These are phyloP conservation scores for Erannis defoliaria DNA, from an alignment of 2,888 invertebrate genomes.

Conservation along the genomic window DNA sequence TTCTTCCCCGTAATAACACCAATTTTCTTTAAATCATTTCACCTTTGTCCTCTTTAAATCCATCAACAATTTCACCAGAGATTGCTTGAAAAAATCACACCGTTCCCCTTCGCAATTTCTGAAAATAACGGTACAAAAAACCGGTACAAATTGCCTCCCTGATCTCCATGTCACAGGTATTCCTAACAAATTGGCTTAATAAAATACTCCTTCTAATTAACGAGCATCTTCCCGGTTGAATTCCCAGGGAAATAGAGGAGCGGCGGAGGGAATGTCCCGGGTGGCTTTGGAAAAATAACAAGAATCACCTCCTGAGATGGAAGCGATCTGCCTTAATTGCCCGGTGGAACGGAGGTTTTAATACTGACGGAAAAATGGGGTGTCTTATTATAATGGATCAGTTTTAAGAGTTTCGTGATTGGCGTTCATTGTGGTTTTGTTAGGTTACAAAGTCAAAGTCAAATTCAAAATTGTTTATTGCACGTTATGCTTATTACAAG, in stretches of 20 bases:
- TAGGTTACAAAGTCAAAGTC: not conserved
- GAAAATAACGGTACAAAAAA: constrained; percentile 50
- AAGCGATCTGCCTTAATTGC: constrained; percentile 77
- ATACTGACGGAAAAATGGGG: constrained; percentile 37
- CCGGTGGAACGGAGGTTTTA: constrained; percentile 44
- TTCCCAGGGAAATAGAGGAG: constrained; percentile 43
- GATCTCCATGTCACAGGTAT: constrained; percentile 66
- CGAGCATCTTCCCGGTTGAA: constrained; percentile 55
- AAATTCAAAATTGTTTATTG: too few species aligned
- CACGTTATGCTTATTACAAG: too few species aligned
- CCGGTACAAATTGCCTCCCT: constrained; percentile 47
- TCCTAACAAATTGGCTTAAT: constrained; percentile 82
- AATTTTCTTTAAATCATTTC: constrained; percentile 7
- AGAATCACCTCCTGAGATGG: constrained; percentile 77
- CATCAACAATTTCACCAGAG: constrained; percentile 42
- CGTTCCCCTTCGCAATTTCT: constrained; percentile 48
- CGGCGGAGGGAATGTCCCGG: constrained; percentile 46
- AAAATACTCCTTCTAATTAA: constrained; percentile 83
- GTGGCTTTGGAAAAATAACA: constrained; percentile 71
- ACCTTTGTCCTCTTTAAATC: constrained; percentile 37
- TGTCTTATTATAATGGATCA: constrained; percentile 41
- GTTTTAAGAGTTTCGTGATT: constrained; percentile 27
- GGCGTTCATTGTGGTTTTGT: constrained; percentile 16
- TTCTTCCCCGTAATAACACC: not conserved
- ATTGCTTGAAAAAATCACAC: constrained; percentile 48